Percentiles rank a stretch among this genome's conserved stretches.
These are phyloP conservation scores for Rhogogaster chlorosoma DNA, from an alignment of 2,888 invertebrate species.

Conservation along the genomic window DNA sequence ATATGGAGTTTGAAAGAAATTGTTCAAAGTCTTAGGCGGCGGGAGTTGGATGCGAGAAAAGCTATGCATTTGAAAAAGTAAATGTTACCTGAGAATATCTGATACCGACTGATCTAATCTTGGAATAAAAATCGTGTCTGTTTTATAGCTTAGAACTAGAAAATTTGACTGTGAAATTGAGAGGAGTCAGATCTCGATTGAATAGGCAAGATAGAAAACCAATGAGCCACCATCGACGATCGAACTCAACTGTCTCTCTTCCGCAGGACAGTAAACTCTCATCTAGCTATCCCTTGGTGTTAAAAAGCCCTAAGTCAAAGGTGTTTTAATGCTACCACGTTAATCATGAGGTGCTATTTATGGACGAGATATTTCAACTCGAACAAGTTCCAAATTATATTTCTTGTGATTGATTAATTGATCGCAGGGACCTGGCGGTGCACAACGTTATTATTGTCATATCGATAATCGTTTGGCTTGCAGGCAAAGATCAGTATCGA, in stretches of 20 bases:
- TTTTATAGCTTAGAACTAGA: conserved; percentile 15
- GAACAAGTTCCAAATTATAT: not conserved
- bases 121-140: not conserved
- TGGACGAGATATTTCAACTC: not conserved
- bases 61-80: not conserved
- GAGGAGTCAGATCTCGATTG: not conserved
- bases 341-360: not conserved
- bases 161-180: not conserved
- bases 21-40: not conserved
- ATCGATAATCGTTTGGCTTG: not conserved
- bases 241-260: not conserved
- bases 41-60: not conserved
- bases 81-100: not conserved
- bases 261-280: not conserved
- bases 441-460: not conserved
- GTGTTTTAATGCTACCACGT: not conserved
- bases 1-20: not conserved
- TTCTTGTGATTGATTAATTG: not conserved
- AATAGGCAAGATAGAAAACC: not conserved
- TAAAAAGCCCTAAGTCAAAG: not conserved
- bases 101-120: not conserved
- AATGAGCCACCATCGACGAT: not conserved
- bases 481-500: not conserved
- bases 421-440: not conserved
- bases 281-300: not conserved